Evolutionary conservation across 2,888 invertebrate genomes (phyloP), one percentile per base, ranked within the genome.

Genomic region (Hyposoter didymator): DNA sequence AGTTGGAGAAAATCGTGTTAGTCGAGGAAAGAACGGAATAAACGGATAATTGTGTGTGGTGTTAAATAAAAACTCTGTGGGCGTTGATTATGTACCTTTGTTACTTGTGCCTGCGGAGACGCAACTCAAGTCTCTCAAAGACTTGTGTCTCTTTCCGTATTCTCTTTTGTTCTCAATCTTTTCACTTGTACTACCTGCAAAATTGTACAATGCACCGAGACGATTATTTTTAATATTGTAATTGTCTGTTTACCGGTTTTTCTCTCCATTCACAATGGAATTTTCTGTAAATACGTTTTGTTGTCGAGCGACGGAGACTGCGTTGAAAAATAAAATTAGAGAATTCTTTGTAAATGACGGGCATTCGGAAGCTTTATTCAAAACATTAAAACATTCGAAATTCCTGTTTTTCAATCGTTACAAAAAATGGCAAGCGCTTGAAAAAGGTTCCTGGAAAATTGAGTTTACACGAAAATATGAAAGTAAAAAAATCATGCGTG

Each of bases 81-180:
- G 73, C 78, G 64, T 43, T 66, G 76, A 45, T 47, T 19, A 78
- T 72, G 55, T 95, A 95, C 95, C 95, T 95, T 94, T 95, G 92
- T 86, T 83, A 86, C 94, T 94, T 90, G 94, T 93, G 93, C 94
- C 94, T 90, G 94, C 93, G 89, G 94, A 93, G 91, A 94, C 94
- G 95, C 96, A 96, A 95, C 95, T 96, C 93, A 96, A 95, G 94
- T 95, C 95, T 94, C 95, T 95, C 91, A 96, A 95, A 92, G 95
- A 95, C 95, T 95, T 95, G 94, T 94, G 94, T 91, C 94, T 94
- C 93, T 94, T 95, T 94, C 94, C 94, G 94, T 94, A 95, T 94
- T 92, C 92, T 93, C 91, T 93, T 93, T 94, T 95, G 94, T 90
- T 93, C 91, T 94, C 93, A 90, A 91, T 91, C 92, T 93, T 93